phyloP scores from a whole-genome alignment of 2,113 vertebrate genomes.

The Cervus canadensis region DNA sequence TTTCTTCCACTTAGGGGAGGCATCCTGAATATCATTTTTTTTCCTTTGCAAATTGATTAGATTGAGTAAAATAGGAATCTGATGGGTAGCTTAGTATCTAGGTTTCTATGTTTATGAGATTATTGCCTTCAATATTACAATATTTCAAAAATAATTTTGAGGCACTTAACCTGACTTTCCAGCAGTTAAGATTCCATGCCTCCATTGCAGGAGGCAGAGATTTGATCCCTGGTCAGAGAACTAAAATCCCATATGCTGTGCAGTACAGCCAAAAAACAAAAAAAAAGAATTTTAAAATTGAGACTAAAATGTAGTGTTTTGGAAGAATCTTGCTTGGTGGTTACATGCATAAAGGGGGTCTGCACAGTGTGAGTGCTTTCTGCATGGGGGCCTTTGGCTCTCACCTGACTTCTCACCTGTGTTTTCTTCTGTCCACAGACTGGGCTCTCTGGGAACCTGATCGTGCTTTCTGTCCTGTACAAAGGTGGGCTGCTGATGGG shows the following conservation, averaged over 20 bases:
- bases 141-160: neutral
- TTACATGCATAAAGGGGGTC: neutral
- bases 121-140: neutral
- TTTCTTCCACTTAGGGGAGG: neutral
- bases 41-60: neutral
- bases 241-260: neutral
- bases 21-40: neutral
- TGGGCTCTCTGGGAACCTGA: slow-evolving; percentile 95
- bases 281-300: neutral
- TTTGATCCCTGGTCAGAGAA: neutral
- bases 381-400: too few species aligned
- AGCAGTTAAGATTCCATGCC: neutral
- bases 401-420: neutral
- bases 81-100: neutral
- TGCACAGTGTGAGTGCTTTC: neutral
- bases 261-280: neutral
- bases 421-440: slow-evolving; percentile 80
- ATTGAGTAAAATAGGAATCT: neutral
- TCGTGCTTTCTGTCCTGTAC: slow-evolving; percentile 94
- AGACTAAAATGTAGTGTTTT: neutral
- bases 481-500: slow-evolving; percentile 95
- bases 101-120: neutral
- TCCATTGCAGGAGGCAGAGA: neutral
- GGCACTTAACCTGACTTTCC: neutral
- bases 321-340: neutral